These are phyloP conservation scores for Macrophya annulata DNA, from an alignment of 2,888 invertebrate genomes.

Conservation along the genomic window DNA sequence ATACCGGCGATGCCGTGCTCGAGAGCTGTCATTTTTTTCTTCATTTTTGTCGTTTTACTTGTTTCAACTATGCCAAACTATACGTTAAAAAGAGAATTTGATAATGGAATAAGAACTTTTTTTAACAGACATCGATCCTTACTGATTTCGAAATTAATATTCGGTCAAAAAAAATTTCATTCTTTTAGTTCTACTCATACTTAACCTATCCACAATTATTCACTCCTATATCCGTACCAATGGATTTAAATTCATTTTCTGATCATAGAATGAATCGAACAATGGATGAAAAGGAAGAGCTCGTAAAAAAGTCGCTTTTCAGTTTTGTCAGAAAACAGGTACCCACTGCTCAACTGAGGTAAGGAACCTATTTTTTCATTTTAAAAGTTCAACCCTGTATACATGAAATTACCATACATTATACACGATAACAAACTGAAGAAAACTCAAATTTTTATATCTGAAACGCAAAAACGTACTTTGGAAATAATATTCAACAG, in stretches of 20 bases:
- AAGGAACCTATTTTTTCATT: constrained; percentile 57
- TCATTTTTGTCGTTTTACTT: constrained; percentile 40
- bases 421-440: neutral
- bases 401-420: neutral
- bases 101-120: neutral
- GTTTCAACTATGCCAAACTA: constrained; percentile 23
- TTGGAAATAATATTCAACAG: neutral
- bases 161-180: neutral
- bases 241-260: constrained; percentile 5
- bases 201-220: constrained; percentile 43
- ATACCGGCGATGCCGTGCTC: constrained; percentile 61
- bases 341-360: constrained; percentile 89
- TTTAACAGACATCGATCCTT: neutral
- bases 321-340: constrained; percentile 90
- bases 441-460: neutral
- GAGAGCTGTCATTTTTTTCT: constrained; percentile 50
- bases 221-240: neutral
- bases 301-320: constrained; percentile 91
- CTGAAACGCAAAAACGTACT: neutral
- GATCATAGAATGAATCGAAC: constrained; percentile 77
- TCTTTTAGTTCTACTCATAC: neutral
- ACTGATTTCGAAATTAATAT: neutral
- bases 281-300: constrained; percentile 85
- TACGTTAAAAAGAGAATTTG: neutral
- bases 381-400: neutral